Evolutionary conservation across 53 echinoderm and acorn worm species (phyloP).

Genomic region (Arbacia lixula): DNA sequence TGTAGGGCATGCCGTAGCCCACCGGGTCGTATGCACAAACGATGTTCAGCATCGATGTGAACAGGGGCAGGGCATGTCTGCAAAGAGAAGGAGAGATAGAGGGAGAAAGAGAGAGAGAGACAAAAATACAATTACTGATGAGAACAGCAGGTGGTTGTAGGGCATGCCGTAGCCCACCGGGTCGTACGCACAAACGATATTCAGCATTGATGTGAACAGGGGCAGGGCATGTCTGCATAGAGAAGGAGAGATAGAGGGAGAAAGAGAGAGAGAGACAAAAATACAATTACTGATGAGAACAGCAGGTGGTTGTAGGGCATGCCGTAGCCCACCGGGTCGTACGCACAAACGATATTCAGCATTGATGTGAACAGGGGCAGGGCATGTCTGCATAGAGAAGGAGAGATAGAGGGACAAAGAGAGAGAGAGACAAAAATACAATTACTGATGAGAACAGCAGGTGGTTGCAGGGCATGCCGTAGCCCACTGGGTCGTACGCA

Average conservation of each 20-base stretch:
- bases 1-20: slow-evolving; percentile 95
- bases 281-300: too few relatives aligned
- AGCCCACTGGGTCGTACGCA: slow-evolving; percentile 91
- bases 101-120: too few relatives aligned
- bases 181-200: slow-evolving; percentile 92
- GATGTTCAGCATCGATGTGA: slow-evolving; percentile 92
- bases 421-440: too few relatives aligned
- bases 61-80: slow-evolving; percentile 98
- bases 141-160: slow-evolving; percentile 93
- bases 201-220: slow-evolving; percentile 93
- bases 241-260: too few relatives aligned
- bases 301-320: too few relatives aligned
- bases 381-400: slow-evolving; percentile 84
- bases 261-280: too few relatives aligned
- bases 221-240: slow-evolving; percentile 92
- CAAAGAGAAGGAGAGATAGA: too few relatives aligned
- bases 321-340: too few relatives aligned
- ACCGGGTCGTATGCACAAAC: slow-evolving; percentile 97
- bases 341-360: too few relatives aligned
- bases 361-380: slow-evolving; percentile 92
- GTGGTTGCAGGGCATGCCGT: slow-evolving; percentile 90
- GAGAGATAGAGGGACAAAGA: too few relatives aligned
- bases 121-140: too few relatives aligned
- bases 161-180: slow-evolving; percentile 96
- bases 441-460: too few relatives aligned